Conservation (phyloP, 2,888 invertebrate species). For the Tenodera sinensis region DNA sequence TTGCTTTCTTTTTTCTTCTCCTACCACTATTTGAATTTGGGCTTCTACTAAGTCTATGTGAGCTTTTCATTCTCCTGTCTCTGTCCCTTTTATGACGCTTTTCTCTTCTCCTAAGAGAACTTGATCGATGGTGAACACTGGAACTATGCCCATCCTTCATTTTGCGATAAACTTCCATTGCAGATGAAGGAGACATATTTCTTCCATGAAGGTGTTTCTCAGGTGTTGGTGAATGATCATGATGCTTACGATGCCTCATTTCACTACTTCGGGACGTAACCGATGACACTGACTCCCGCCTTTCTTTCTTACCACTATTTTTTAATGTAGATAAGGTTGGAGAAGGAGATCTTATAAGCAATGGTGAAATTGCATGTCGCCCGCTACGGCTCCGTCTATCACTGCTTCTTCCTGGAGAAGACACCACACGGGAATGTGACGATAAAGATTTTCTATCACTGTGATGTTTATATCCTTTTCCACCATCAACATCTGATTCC, state of each 20-base stretch:
- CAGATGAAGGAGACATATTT: constrained; percentile 25
- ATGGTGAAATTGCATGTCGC: constrained; percentile 13
- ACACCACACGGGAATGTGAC: constrained; percentile 9
- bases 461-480: constrained; percentile 4
- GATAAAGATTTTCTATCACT: constrained; percentile 20
- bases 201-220: constrained; percentile 27
- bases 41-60: constrained; percentile 47
- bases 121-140: constrained; percentile 23
- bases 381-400: constrained; percentile 6
- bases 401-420: constrained; percentile 14
- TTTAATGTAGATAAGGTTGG: constrained; percentile 46
- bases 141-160: constrained; percentile 27
- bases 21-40: constrained; percentile 49
- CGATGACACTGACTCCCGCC: constrained; percentile 45
- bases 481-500: constrained; percentile 3
- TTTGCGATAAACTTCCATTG: constrained; percentile 26
- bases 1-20: constrained; percentile 58
- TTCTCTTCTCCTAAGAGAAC: constrained; percentile 40
- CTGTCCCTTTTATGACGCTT: constrained; percentile 54
- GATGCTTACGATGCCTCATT: constrained; percentile 42
- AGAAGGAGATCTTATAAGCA: constrained; percentile 39
- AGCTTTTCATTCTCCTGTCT: constrained; percentile 62
- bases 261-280: constrained; percentile 39
- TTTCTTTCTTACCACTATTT: constrained; percentile 38
- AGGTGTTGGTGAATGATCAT: constrained; percentile 40